phyloP scores from a whole-genome alignment of 2,113 vertebrate genomes.

The Oncorhynchus kisutch region DNA sequence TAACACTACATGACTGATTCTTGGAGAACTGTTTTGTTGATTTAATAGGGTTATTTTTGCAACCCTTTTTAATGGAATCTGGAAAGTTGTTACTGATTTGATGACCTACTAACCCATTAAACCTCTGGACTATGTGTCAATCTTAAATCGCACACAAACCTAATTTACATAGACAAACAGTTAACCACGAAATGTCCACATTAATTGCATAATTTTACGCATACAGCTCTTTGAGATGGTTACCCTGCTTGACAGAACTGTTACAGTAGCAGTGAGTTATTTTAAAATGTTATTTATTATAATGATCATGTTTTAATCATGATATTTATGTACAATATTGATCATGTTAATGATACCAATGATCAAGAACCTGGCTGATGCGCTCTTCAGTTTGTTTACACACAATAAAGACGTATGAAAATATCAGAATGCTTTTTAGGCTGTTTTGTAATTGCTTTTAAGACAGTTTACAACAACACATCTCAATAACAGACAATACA shows the following conservation, averaged over 20 bases:
- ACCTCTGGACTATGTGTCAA: conserved; percentile 52
- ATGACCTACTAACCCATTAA: conserved; percentile 59
- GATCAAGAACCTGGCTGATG: conserved; percentile 59
- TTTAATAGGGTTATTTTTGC: conserved; percentile 56
- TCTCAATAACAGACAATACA: too few relatives aligned
- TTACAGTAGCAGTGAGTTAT: conserved; percentile 18
- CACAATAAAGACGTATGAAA: conserved; percentile 66
- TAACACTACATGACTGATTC: conserved; percentile 57
- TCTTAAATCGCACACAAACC: conserved; percentile 8
- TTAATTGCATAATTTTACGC: neutral
- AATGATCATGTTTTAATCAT: conserved; percentile 58
- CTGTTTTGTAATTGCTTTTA: neutral
- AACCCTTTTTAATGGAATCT: conserved; percentile 32
- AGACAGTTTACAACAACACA: too few relatives aligned
- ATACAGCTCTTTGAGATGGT: conserved; percentile 15
- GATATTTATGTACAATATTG: conserved; percentile 49
- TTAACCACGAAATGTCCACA: conserved; percentile 6
- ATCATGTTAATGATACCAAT: conserved; percentile 60
- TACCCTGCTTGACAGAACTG: conserved; percentile 38
- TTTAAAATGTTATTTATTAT: conserved; percentile 54
- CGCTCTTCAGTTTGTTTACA: conserved; percentile 75
- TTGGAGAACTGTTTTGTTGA: conserved; percentile 32
- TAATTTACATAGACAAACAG: neutral
- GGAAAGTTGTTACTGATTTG: conserved; percentile 47
- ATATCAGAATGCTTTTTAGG: neutral